A percentile compares a stretch with the other conserved stretches of the same genome.
Conservation (phyloP, 2,113 vertebrate species). For the Pseudopodoces humilis region DNA sequence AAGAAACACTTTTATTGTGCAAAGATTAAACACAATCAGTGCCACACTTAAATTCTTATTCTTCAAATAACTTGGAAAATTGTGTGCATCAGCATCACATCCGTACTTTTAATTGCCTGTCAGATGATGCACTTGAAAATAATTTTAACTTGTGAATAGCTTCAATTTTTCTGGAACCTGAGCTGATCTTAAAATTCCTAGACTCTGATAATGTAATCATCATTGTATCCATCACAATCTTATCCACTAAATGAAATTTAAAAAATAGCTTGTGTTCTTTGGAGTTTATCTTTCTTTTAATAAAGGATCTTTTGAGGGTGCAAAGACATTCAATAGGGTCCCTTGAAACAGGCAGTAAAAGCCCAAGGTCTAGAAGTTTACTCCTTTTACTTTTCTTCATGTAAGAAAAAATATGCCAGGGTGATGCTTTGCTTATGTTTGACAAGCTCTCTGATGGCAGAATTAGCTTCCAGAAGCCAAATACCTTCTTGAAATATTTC, state of each 20-base stretch:
- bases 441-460: neutral
- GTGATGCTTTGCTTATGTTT: neutral
- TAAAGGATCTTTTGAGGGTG: neutral
- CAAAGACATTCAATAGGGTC: neutral
- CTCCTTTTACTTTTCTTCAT: neutral
- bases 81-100: neutral
- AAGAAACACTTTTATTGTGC: neutral
- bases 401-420: neutral
- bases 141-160: neutral
- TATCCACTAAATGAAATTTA: neutral
- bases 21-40: neutral
- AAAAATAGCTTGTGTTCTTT: neutral
- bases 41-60: neutral
- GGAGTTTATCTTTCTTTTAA: neutral
- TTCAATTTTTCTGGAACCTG: neutral
- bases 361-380: neutral
- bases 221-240: neutral
- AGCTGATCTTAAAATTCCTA: neutral
- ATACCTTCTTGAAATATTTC: neutral
- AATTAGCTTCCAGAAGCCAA: neutral
- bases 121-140: neutral
- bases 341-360: neutral
- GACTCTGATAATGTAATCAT: neutral
- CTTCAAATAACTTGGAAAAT: neutral
- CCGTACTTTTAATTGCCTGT: neutral